Evolutionary conservation across 2,888 invertebrate species (phyloP).

Genomic region (Sinohyriopsis cumingii): DNA sequence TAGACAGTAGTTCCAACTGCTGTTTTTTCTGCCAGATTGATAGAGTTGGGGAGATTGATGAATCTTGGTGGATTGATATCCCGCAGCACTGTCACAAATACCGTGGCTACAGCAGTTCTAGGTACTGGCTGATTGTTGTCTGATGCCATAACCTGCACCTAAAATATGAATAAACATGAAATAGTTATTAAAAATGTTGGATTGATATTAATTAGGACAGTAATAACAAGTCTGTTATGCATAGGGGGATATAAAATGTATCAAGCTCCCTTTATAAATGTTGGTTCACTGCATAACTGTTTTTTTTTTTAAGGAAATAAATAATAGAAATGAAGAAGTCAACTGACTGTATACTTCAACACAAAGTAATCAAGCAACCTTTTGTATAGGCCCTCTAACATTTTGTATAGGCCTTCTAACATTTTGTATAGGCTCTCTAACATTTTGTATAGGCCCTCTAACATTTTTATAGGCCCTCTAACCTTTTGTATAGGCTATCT

Average conservation of each 20-base stretch:
- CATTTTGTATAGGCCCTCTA: no score
- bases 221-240: neutral
- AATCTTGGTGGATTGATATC: slow-evolving; percentile 53
- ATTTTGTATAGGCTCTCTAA: no score
- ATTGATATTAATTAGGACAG: neutral
- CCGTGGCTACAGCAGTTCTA: slow-evolving; percentile 34
- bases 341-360: no score
- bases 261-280: no score
- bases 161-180: slow-evolving; percentile 7
- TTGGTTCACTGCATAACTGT: no score
- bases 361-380: no score
- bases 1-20: slow-evolving; percentile 43
- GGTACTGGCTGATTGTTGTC: slow-evolving; percentile 38
- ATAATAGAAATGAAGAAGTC: no score
- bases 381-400: no score
- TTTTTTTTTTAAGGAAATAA: no score
- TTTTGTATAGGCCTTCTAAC: no score
- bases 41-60: slow-evolving; percentile 47
- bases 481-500: no score
- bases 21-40: slow-evolving; percentile 49
- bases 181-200: neutral
- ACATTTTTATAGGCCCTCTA: no score
- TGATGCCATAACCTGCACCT: slow-evolving; percentile 48
- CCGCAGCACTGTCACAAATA: slow-evolving; percentile 55
- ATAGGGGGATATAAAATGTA: neutral